Base-by-base conservation (phyloP, 2,797 vertebrate genomes). In the Pseudopleuronectes americanus region DNA sequence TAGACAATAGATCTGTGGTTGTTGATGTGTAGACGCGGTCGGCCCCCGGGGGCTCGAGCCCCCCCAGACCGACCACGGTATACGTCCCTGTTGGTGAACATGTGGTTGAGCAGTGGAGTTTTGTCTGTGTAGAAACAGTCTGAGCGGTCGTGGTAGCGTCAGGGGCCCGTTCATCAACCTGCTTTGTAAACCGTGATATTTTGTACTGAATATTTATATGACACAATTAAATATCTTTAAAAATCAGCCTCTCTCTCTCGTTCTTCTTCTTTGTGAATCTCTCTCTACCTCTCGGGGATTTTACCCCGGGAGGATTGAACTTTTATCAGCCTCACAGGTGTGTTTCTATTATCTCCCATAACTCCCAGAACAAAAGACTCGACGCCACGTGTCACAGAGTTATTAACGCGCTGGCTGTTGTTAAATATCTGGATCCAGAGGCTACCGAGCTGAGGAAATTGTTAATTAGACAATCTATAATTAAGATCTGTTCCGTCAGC, bases 161-260 rank as follows among this genome's bases (percentile, higher is more conserved):
- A 74, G 7, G 65, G 79, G 82, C 77, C 88, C 88, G 26, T 77
- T 64, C 89, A 89, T 90, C 88, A 51, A 79, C 77, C 96, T 96
- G 95, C 95, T 96, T 97, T 96, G 96, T 96, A 96, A 95, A 96
- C 96, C 92, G 95, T 96, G 95, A 96, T 95, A 93, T 97, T 97
- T 97, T 97, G 95, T 98, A 98, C 96, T 94, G 95, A 96, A 95
- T 96, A 97, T 97, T 97, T 97, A 97, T 96, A 98, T 97, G 94
- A 95, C 95, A 96, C 94, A 86, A 94, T 94, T 96, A 97, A 97
- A 97, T 93, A 94, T 94, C 92, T 95, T 91, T 86, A 87, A 92
- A 92, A 91, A 89, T 72, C 74, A 80, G 7, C 12, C 48, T 16
- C 43, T 9, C 24, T 26, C 26, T 12, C 38, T 16, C 38, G 38